Conservation (phyloP, 37 sponge, comb jelly and placozoan species). For the Theonella swinhoei region DNA sequence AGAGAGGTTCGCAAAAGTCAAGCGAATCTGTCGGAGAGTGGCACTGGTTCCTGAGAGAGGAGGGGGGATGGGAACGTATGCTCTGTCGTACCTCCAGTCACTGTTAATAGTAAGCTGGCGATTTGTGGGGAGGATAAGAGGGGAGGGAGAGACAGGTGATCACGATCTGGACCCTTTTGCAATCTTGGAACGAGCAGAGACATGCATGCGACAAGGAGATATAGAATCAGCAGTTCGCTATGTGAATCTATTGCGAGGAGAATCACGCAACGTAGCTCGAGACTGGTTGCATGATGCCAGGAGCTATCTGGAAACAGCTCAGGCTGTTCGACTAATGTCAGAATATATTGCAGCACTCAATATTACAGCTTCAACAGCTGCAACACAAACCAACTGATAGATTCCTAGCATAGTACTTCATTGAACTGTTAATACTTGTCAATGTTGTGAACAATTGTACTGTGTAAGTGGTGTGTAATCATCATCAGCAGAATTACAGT, state of each 20-base stretch:
- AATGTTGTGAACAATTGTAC: not conserved
- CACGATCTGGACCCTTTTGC: slow-evolving; percentile 51
- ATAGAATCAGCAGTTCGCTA: slow-evolving; percentile 67
- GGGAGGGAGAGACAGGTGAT: not conserved
- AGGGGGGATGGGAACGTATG: slow-evolving; percentile 63
- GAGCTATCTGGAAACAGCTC: slow-evolving; percentile 74
- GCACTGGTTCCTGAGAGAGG: slow-evolving; percentile 79
- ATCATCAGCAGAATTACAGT: not conserved
- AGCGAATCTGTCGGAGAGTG: slow-evolving; percentile 57
- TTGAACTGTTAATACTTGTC: not conserved
- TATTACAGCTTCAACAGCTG: not conserved
- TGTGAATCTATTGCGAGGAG: slow-evolving; percentile 75
- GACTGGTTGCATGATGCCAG: slow-evolving; percentile 87
- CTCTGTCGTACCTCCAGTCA: slow-evolving; percentile 65
- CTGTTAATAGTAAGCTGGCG: slow-evolving; percentile 42
- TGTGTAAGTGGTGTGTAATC: too few species aligned
- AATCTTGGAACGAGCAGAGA: slow-evolving; percentile 54
- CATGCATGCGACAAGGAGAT: slow-evolving; percentile 38
- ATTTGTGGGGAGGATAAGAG: not conserved
- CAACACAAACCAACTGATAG: too few species aligned
- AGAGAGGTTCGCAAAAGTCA: slow-evolving; percentile 65
- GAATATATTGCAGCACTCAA: slow-evolving; percentile 52
- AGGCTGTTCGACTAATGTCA: slow-evolving; percentile 66
- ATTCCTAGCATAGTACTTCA: not conserved
- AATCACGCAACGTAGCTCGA: slow-evolving; percentile 71